These are phyloP conservation scores for Tokudaia tokunoshimensis DNA, from an alignment of 2,797 vertebrate genomes.

Conservation along the genomic window DNA sequence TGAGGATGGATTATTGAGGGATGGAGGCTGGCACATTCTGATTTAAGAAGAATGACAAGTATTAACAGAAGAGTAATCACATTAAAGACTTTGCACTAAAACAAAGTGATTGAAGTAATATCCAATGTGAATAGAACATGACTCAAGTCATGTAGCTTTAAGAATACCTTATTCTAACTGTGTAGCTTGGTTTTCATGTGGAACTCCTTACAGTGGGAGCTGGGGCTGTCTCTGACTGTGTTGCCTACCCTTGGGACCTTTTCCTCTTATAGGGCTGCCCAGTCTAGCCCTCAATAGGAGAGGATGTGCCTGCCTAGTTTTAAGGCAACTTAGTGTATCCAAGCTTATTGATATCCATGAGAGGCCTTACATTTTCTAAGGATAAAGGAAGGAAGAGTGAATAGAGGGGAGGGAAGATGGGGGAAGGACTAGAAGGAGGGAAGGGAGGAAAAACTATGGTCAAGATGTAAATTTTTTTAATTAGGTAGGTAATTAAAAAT, in stretches of 20 bases:
- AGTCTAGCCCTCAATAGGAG: background rate
- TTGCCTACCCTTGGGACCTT: background rate
- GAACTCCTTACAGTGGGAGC: no score
- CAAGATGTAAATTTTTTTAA: background rate
- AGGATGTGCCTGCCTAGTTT: background rate
- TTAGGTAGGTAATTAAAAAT: background rate
- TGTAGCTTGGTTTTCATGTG: background rate
- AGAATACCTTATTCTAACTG: background rate
- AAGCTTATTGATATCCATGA: background rate
- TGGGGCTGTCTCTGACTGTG: background rate
- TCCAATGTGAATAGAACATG: background rate
- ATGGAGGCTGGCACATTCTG: background rate
- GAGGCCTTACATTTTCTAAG: background rate
- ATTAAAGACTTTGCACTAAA: background rate
- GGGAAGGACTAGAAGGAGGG: background rate
- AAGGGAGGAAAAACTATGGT: background rate
- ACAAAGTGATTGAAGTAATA: background rate
- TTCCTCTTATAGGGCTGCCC: background rate
- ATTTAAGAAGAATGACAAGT: background rate
- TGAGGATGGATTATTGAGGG: background rate
- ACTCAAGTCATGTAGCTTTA: slow-evolving; percentile 27
- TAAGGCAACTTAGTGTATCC: background rate
- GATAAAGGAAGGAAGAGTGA: background rate
- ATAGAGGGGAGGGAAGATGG: background rate
- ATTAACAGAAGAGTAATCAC: background rate